Base-by-base conservation (phyloP, 2,113 vertebrate species). In the Sinocyclocheilus anshuiensis region DNA sequence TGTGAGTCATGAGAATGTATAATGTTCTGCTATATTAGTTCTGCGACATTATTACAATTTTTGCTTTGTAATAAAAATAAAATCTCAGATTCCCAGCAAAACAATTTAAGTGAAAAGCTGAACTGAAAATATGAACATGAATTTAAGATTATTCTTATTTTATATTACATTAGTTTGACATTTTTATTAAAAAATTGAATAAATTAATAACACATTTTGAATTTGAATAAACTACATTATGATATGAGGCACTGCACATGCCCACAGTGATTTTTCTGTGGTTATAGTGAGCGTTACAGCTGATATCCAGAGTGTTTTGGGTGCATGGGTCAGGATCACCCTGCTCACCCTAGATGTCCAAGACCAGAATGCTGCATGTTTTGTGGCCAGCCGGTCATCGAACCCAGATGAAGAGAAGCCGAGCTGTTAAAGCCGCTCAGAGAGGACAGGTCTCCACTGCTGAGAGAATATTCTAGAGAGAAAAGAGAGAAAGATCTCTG, bases 311-410 rank as follows among this genome's bases (percentile, higher is more conserved):
- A 11, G 69, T 72, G 33, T 39, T 71, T 22, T 22, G 67, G 33
- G 20, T n/a, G 36, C 20, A n/a, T 9, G 39, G 36, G 69, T 72
- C 36, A 42, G 69, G 18, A 4, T 12, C 4, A 12, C 12, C 4
- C 36, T 72, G 69, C 96, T 97, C 95, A 99, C 97, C 97, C 97
- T 95, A 98, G 89, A 71, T 99, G 97, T 87, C 96, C 96, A 75
- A 98, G 95, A 75, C 96, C 95, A 13, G 97, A 97, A 10, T 97
- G 97, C 87, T 97, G 96, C 91, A 98, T 95, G 85, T 94, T 97
- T 45, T 98, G 97, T 87, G 97, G 97, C 98, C 98, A 99, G 93
- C 93, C 95, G 45, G 96, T 95, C 71, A 97, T 95, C 11, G 97
- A 97, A 36, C 97, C 97, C 57, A 98, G 96, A 84, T 97, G 96